Evolutionary conservation across 35 echinoderm and acorn worm species (phyloP).

Genomic region (Heliocidaris erythrogramma): DNA sequence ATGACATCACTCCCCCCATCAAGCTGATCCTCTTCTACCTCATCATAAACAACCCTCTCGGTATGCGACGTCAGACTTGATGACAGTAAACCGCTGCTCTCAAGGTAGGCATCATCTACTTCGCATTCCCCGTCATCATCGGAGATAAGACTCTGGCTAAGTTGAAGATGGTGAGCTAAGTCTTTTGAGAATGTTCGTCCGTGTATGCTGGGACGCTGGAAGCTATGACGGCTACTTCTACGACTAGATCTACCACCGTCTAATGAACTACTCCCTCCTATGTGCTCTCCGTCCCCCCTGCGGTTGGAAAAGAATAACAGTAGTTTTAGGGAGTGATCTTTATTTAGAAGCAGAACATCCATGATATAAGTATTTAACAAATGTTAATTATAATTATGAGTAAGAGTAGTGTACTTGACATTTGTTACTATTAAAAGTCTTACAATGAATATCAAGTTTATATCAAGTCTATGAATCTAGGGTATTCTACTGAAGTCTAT

Average conservation of each 20-base stretch:
- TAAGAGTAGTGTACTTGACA: no score
- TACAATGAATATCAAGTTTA: no score
- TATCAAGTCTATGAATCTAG: no score
- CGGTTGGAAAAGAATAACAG: background rate
- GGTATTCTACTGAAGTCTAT: no score
- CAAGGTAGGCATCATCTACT: slow-evolving; percentile 18
- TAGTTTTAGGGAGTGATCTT: no score
- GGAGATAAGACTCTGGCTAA: background rate
- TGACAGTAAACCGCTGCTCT: slow-evolving; percentile 26
- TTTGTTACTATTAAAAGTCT: no score
- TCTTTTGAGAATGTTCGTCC: background rate
- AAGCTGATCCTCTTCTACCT: background rate
- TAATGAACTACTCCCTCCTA: background rate
- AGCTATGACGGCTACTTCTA: background rate
- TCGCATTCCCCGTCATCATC: slow-evolving; percentile 36
- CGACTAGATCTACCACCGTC: slow-evolving; percentile 2
- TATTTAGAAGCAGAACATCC: no score
- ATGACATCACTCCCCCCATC: background rate
- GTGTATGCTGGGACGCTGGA: background rate
- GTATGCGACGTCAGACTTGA: background rate
- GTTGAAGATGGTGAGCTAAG: background rate
- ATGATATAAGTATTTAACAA: no score
- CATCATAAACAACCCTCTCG: background rate
- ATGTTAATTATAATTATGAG: no score
- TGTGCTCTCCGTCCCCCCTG: background rate